A percentile compares a stretch with the other conserved stretches of the same genome.
Evolutionary conservation across 1,140 invertebrate genomes (phyloP).

Genomic region (Zaprionus lachaisei): DNA sequence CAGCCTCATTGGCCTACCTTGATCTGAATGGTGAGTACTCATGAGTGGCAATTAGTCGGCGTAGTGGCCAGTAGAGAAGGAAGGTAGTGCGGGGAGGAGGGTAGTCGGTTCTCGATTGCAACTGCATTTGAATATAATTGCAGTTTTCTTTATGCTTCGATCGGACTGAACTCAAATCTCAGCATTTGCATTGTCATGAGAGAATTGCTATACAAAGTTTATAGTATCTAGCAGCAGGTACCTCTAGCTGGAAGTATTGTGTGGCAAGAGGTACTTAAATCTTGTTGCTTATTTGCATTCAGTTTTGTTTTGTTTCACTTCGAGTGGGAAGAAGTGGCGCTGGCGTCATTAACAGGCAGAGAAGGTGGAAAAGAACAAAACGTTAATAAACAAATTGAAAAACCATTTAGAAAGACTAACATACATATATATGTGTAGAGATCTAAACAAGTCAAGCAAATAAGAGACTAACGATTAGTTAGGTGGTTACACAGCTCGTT

Average conservation of each 20-base stretch:
- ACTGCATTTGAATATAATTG: constrained; percentile 45
- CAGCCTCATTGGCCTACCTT: constrained; percentile 90
- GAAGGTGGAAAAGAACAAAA: constrained; percentile 14
- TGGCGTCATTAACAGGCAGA: constrained; percentile 48
- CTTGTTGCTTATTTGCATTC: constrained; percentile 25
- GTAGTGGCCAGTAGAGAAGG: neutral
- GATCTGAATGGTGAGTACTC: constrained; percentile 87
- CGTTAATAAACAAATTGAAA: constrained; percentile 30
- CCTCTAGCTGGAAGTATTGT: neutral
- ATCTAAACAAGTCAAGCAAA: neutral
- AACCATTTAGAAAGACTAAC: neutral
- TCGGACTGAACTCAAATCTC: constrained; percentile 29
- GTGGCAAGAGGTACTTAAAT: constrained; percentile 15
- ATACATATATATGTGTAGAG: neutral
- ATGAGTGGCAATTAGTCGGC: constrained; percentile 18
- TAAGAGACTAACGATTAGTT: neutral
- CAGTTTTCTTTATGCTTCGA: constrained; percentile 48
- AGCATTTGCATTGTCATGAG: constrained; percentile 46
- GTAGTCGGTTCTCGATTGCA: constrained; percentile 17
- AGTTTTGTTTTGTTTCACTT: constrained; percentile 39
- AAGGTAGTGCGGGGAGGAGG: neutral
- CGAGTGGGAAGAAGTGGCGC: constrained; percentile 5
- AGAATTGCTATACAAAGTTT: neutral
- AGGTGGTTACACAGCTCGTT: too few relatives aligned
- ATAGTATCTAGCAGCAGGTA: neutral